Evolutionary conservation across 2,888 invertebrate genomes (phyloP).

Genomic region (Cacoxenus indagator): DNA sequence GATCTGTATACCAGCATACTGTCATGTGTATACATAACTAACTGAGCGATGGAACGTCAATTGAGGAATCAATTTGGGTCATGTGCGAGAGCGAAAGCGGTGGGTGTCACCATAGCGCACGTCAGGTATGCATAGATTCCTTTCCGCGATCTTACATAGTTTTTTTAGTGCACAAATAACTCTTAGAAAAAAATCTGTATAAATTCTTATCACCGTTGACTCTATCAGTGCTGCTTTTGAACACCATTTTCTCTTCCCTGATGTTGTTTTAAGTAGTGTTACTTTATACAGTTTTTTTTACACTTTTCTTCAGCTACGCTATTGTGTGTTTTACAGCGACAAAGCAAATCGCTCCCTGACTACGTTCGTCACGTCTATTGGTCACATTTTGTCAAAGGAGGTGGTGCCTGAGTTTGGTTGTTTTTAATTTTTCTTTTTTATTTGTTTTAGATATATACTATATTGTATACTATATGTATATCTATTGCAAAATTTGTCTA

Average conservation of each 20-base stretch:
- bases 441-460: too few species aligned
- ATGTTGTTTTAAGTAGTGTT: background rate
- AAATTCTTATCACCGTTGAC: conserved; percentile 17
- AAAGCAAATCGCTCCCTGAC: conserved; percentile 24
- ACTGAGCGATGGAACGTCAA: background rate
- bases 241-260: background rate
- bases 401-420: conserved; percentile 31
- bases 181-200: conserved; percentile 54
- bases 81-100: background rate
- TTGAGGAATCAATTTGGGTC: conserved; percentile 3
- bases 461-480: too few species aligned
- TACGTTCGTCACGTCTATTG: conserved; percentile 58
- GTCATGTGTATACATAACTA: background rate
- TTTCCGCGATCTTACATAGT: background rate
- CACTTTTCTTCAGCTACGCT: background rate
- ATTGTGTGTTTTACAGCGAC: conserved; percentile 7
- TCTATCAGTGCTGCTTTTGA: background rate
- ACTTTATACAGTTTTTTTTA: conserved; percentile 20
- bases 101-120: background rate
- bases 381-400: conserved; percentile 34
- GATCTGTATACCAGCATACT: too few species aligned
- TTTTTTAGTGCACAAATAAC: conserved; percentile 55
- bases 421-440: background rate
- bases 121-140: conserved; percentile 33
- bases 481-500: too few species aligned